Evolutionary conservation across 2,113 vertebrate species (phyloP).

Genomic region (Peromyscus californicus): DNA sequence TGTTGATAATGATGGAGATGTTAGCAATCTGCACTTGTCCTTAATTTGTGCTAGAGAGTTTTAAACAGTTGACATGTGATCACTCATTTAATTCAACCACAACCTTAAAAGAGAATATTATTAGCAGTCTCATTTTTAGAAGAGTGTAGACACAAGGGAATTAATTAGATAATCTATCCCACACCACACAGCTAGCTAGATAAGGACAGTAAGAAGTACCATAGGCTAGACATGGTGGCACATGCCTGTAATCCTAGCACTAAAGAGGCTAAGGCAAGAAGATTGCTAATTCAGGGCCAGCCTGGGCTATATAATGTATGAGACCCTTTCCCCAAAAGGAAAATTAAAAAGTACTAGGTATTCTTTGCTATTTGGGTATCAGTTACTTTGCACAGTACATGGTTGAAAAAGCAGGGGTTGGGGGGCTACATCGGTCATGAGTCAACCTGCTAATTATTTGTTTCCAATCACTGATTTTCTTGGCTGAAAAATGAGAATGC

Average conservation of each 20-base stretch:
- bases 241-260: neutral
- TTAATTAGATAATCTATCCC: neutral
- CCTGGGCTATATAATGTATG: neutral
- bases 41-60: neutral
- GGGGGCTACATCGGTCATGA: too few species aligned
- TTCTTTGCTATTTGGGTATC: neutral
- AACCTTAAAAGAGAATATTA: conserved; percentile 39
- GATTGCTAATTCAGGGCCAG: neutral
- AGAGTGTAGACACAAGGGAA: neutral
- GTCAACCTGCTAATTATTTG: neutral
- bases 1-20: neutral
- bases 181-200: neutral
- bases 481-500: neutral
- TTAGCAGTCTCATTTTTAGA: conserved; percentile 23
- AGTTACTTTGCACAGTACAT: neutral
- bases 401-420: neutral
- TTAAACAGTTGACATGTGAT: conserved; percentile 19
- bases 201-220: neutral
- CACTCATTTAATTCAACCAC: conserved; percentile 4
- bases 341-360: neutral
- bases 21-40: neutral
- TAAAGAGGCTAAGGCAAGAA: neutral
- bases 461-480: neutral
- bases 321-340: neutral
- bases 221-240: neutral